phyloP scores from a whole-genome alignment of 2,797 vertebrate genomes.

The Lepus townsendii region DNA sequence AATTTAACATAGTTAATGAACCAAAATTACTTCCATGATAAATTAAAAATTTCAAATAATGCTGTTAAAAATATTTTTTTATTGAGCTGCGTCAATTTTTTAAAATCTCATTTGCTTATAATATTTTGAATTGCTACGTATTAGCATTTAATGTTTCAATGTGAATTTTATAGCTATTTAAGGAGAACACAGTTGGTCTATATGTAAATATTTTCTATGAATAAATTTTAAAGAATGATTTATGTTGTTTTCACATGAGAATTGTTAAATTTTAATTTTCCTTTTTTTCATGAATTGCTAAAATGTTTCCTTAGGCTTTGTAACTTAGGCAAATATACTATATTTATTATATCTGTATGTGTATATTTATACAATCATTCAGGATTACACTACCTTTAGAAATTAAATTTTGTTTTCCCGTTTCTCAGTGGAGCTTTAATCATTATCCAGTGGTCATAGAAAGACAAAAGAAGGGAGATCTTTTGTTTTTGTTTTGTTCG shows the following conservation, averaged over 20 bases:
- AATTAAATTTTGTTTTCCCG: neutral
- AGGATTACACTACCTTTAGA: neutral
- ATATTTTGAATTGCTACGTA: slow-evolving; percentile 6
- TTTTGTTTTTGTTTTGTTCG: neutral
- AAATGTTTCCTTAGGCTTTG: neutral
- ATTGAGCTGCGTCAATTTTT: slow-evolving; percentile 26
- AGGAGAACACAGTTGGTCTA: neutral
- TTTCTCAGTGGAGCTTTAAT: neutral
- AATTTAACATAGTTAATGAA: neutral
- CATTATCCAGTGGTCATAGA: neutral
- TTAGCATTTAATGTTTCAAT: neutral
- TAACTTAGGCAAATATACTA: neutral
- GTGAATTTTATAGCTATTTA: neutral
- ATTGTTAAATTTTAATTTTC: neutral
- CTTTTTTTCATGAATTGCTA: neutral
- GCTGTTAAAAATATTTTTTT: slow-evolving; percentile 27
- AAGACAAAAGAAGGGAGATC: neutral
- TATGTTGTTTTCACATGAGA: neutral
- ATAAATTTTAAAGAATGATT: neutral
- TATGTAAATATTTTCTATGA: neutral
- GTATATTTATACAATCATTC: neutral
- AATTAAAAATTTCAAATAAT: neutral
- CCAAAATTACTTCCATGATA: slow-evolving; percentile 20
- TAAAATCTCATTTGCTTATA: neutral
- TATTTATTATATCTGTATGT: neutral